Conservation (phyloP, 2,888 invertebrate species). For the Eristalis pertinax region DNA sequence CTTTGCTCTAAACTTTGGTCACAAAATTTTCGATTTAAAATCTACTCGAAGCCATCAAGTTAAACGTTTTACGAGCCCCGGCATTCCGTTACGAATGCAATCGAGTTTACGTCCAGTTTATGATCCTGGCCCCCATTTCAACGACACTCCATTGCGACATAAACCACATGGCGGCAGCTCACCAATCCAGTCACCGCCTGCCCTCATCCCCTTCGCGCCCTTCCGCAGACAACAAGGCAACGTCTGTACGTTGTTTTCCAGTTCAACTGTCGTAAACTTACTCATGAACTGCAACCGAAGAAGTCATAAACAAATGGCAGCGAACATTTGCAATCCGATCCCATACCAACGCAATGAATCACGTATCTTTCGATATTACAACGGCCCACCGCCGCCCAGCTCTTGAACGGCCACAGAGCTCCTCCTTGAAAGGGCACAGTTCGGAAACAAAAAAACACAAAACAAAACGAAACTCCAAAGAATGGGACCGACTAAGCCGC, state of each 20-base stretch:
- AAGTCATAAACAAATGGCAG: background rate
- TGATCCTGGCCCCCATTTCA: background rate
- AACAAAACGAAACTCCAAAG: background rate
- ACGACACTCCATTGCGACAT: background rate
- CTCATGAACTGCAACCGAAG: background rate
- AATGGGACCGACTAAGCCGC: constrained; percentile 7
- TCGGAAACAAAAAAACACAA: background rate
- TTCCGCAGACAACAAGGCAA: background rate
- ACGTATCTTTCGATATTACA: background rate
- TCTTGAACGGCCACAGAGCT: background rate
- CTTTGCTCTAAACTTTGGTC: background rate
- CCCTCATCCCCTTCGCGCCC: too few relatives aligned
- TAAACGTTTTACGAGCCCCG: background rate
- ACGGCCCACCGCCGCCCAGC: background rate
- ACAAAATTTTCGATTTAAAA: background rate
- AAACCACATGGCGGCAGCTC: background rate
- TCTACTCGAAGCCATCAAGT: background rate
- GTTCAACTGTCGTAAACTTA: background rate
- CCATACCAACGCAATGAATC: background rate
- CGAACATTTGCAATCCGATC: constrained; percentile 1
- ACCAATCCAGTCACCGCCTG: too few relatives aligned
- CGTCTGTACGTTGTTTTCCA: background rate
- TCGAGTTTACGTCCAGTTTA: background rate
- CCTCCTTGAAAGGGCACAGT: background rate
- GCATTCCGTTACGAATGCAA: background rate